Evolutionary conservation across 2,797 vertebrate genomes (phyloP).

Genomic region (Gymnothorax reevesii): DNA sequence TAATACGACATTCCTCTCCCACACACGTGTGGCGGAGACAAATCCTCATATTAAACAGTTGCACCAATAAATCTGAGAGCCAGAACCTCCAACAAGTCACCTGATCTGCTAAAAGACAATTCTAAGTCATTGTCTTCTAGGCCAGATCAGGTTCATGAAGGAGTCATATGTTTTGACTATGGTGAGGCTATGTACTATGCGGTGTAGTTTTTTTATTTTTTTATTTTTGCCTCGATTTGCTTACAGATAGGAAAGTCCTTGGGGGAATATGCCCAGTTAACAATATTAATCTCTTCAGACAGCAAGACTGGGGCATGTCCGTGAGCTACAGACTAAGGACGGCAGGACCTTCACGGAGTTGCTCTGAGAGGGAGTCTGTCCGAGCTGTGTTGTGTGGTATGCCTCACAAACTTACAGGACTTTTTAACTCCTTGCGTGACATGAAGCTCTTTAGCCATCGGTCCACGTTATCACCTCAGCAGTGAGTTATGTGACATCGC

Average conservation of each 20-base stretch:
- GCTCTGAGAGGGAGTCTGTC: conserved; percentile 46
- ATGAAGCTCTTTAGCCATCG: background rate
- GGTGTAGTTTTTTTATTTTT: background rate
- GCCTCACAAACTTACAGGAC: background rate
- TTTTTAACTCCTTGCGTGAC: background rate
- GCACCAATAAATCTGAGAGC: conserved; percentile 31
- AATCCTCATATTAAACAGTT: conserved; percentile 31
- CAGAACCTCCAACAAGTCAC: conserved; percentile 20
- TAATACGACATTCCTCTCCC: conserved; percentile 45
- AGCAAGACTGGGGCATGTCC: conserved; percentile 67
- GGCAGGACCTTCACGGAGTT: conserved; percentile 68
- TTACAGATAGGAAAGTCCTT: conserved; percentile 25
- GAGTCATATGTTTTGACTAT: conserved; percentile 6
- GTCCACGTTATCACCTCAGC: background rate
- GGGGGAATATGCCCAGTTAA: conserved; percentile 49
- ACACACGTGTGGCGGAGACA: conserved; percentile 48
- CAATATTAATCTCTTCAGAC: conserved; percentile 73
- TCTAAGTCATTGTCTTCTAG: background rate
- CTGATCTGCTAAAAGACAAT: background rate
- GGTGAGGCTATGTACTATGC: background rate
- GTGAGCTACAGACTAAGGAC: conserved; percentile 68
- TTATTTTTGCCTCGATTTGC: conserved; percentile 22
- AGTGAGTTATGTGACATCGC: background rate
- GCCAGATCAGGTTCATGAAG: conserved; percentile 41
- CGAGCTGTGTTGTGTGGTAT: background rate